Evolutionary conservation across 2,888 invertebrate genomes (phyloP).

Genomic region (Linhomoeus sp.): DNA sequence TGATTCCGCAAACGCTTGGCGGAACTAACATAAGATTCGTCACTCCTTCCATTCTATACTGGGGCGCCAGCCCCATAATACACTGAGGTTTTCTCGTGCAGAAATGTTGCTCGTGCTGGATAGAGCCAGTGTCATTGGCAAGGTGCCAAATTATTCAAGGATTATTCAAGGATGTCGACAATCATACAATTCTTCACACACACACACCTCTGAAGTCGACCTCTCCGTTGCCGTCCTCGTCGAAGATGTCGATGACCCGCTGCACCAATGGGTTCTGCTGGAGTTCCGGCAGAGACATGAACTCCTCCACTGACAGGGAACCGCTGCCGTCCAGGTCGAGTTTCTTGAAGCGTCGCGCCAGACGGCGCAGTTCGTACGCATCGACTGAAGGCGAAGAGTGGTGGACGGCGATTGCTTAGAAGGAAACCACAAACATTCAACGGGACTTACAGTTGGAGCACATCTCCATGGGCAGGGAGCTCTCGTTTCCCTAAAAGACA

Average conservation of each 20-base stretch:
- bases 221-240: slow-evolving; percentile 95
- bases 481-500: slow-evolving; percentile 71
- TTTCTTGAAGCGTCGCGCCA: slow-evolving; percentile 91
- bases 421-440: no score
- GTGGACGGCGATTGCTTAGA: no score
- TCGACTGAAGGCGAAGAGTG: slow-evolving; percentile 60
- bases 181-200: not conserved
- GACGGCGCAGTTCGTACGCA: slow-evolving; percentile 87
- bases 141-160: no score
- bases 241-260: slow-evolving; percentile 94
- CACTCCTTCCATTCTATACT: no score
- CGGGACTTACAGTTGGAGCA: slow-evolving; percentile 77
- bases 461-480: slow-evolving; percentile 83
- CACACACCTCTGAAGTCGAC: slow-evolving; percentile 53
- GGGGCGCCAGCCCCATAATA: no score
- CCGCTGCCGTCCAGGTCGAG: slow-evolving; percentile 93
- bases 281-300: slow-evolving; percentile 91
- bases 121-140: no score
- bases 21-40: no score
- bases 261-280: slow-evolving; percentile 97
- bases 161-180: no score
- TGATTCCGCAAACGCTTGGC: no score
- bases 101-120: no score
- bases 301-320: slow-evolving; percentile 89
- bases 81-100: no score